phyloP scores from a whole-genome alignment of 2,888 invertebrate genomes.

The Microctonus brassicae region DNA sequence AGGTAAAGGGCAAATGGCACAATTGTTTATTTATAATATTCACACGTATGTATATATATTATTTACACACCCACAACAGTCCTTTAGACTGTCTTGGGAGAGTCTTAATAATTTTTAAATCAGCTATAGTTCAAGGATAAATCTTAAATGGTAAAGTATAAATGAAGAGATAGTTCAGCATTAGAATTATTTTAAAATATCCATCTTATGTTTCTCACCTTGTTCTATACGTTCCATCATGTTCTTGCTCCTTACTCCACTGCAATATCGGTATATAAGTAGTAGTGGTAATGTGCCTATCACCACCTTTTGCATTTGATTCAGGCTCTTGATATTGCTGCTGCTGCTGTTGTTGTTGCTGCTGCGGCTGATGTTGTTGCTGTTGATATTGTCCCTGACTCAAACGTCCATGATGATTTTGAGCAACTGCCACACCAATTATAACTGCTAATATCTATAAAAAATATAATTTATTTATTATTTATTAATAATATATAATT shows the following conservation, averaged over 20 bases:
- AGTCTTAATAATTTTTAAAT: too few relatives aligned
- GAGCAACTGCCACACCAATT: slow-evolving; percentile 61
- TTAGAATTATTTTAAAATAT: not conserved
- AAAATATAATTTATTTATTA: too few relatives aligned
- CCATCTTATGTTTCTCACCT: slow-evolving; percentile 70
- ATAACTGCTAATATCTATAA: slow-evolving; percentile 58
- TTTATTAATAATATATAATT: too few relatives aligned
- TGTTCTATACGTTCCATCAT: slow-evolving; percentile 87
- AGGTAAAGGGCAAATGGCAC: slow-evolving; percentile 1
- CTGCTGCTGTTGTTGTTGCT: slow-evolving; percentile 38
- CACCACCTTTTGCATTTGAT: slow-evolving; percentile 40
- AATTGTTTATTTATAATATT: not conserved
- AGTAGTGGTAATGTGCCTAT: slow-evolving; percentile 70
- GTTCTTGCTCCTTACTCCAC: slow-evolving; percentile 86
- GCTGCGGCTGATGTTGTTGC: slow-evolving; percentile 29
- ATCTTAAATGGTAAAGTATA: not conserved
- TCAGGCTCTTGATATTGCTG: slow-evolving; percentile 40
- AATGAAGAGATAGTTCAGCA: not conserved
- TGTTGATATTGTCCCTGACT: slow-evolving; percentile 44
- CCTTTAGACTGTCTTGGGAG: not conserved
- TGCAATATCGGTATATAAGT: slow-evolving; percentile 86
- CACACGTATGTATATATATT: not conserved
- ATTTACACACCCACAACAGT: too few relatives aligned
- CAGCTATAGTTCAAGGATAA: slow-evolving; percentile 24
- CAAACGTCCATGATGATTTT: slow-evolving; percentile 42